These are phyloP conservation scores for Gymnothorax reevesii DNA, from an alignment of 2,797 vertebrate species.

Conservation along the genomic window DNA sequence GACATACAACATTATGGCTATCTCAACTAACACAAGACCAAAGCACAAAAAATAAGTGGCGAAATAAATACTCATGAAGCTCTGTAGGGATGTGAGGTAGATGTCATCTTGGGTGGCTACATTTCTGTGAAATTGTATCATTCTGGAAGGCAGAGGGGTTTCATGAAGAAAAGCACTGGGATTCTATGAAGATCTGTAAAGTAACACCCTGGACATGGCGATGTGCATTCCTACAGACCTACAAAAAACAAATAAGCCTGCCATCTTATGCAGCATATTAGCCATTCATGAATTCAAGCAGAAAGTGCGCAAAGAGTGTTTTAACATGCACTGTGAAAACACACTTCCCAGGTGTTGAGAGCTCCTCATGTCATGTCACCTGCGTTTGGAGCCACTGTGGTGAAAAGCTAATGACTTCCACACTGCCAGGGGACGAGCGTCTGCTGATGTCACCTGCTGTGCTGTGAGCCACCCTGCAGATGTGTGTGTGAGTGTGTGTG, in stretches of 20 bases:
- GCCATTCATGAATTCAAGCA: conserved; percentile 69
- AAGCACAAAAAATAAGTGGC: background rate
- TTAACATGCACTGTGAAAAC: conserved; percentile 84
- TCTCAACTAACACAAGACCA: background rate
- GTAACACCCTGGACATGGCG: background rate
- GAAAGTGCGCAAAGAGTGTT: conserved; percentile 78
- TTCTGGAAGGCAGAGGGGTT: background rate
- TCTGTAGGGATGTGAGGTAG: background rate
- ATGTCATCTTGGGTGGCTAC: background rate
- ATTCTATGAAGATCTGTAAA: background rate
- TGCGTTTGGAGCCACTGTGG: conserved; percentile 76
- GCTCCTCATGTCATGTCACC: conserved; percentile 66
- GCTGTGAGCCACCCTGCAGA: conserved; percentile 85
- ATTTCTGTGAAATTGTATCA: background rate
- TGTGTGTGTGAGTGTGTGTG: conserved; percentile 55
- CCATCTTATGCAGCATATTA: conserved; percentile 39
- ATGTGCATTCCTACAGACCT: background rate
- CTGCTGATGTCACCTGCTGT: conserved; percentile 79
- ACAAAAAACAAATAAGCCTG: background rate
- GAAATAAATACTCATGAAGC: background rate
- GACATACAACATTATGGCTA: background rate
- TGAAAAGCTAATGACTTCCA: conserved; percentile 86
- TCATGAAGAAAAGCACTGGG: background rate
- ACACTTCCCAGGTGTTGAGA: conserved; percentile 71
- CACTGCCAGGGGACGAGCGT: conserved; percentile 68